Evolutionary conservation across 1,140 invertebrate genomes (phyloP), one percentile per base, ranked within the genome.

Genomic region (Ceratosolen solmsi): DNA sequence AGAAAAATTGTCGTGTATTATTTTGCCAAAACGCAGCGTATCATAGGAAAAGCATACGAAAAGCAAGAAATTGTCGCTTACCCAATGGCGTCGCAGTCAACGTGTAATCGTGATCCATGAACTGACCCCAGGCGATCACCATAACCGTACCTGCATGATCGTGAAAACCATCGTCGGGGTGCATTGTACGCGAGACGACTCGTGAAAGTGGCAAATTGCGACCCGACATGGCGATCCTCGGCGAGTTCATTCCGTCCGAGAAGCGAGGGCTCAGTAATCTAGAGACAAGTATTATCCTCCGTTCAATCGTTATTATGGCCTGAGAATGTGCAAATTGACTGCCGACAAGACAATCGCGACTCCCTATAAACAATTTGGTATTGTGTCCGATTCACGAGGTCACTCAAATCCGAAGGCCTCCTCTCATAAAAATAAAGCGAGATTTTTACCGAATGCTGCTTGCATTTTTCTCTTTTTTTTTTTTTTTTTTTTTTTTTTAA

Each of bases 31-130:
- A n/a, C n/a, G n/a, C n/a, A n/a, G n/a, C n/a, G n/a, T n/a, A n/a
- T n/a, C n/a, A n/a, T n/a, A n/a, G n/a, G n/a, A n/a, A n/a, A n/a
- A n/a, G n/a, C n/a, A n/a, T n/a, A n/a, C n/a, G n/a, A n/a, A n/a
- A n/a, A n/a, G n/a, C n/a, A n/a, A n/a, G n/a, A n/a, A n/a, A n/a
- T n/a, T n/a, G 2, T 20, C 30, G 11, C 87, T 92, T 93, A 97
- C 96, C 96, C 82, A 97, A 90, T 80, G 96, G 96, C 46, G 96
- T 97, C 41, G 94, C 97, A 72, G 96, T 97, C 15, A 98, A 93
- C 1, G 97, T 98, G 85, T 97, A 96, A 89, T 98, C 97, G 91
- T 98, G 97, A 89, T 98, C 97, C 94, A 98, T 96, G 90, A 98
- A 97, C 91, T 98, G 97, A 85, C 97, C 97, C 96, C 96, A 98